Conservation (phyloP, 37 sponge, comb jelly and placozoan species). For the Oscarella lobularis region DNA sequence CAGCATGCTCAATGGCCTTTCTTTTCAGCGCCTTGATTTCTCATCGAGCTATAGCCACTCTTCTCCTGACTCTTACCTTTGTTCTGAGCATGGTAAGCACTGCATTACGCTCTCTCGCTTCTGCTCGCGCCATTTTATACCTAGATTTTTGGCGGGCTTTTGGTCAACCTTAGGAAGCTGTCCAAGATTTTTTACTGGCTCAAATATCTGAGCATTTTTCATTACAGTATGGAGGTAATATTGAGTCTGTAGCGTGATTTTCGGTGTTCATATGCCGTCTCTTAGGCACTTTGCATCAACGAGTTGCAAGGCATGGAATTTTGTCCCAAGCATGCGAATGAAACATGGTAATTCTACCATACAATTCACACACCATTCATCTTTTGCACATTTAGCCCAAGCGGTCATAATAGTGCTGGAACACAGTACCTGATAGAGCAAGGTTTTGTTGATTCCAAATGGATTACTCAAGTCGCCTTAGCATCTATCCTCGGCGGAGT, state of each 20-base stretch:
- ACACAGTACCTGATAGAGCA: not conserved
- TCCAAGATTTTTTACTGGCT: conserved; percentile 54
- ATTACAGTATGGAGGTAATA: conserved; percentile 35
- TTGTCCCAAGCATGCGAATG: too few species aligned
- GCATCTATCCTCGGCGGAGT: not conserved
- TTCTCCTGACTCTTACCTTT: not conserved
- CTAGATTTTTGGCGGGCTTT: conserved; percentile 76
- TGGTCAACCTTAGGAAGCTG: conserved; percentile 36
- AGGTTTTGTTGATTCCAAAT: not conserved
- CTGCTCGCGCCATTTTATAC: too few species aligned
- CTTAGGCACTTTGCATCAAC: not conserved
- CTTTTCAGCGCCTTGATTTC: too few species aligned
- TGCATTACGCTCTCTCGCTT: too few species aligned
- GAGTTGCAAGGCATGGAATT: not conserved
- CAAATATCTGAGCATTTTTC: conserved; percentile 52
- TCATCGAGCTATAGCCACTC: too few species aligned
- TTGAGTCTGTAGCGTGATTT: too few species aligned
- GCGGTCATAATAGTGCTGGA: not conserved
- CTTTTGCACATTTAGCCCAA: too few species aligned
- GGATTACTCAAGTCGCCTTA: not conserved
- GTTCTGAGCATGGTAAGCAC: not conserved
- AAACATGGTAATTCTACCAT: not conserved
- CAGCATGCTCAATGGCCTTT: too few species aligned
- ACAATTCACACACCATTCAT: not conserved
- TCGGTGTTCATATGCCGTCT: not conserved